phyloP scores from a whole-genome alignment of 2,797 vertebrate species.

The Chelon labrosus region DNA sequence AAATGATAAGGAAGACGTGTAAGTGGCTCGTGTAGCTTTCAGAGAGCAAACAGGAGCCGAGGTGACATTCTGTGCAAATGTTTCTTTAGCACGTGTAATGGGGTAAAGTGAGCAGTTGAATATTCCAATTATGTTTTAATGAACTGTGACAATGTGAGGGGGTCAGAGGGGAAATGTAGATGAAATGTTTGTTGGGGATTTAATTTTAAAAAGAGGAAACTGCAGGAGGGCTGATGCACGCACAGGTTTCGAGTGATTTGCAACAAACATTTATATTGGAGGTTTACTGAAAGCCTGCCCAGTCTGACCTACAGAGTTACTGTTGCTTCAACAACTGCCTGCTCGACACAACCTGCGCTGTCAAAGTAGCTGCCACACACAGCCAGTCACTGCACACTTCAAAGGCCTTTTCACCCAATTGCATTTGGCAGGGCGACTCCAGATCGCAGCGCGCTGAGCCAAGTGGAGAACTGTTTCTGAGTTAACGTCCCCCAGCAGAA shows the following conservation, averaged over 20 bases:
- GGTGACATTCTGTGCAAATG: conserved; percentile 57
- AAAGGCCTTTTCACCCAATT: conserved; percentile 57
- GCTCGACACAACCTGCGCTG: conserved; percentile 56
- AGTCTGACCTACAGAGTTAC: conserved; percentile 49
- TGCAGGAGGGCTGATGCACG: conserved; percentile 13
- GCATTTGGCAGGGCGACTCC: conserved; percentile 59
- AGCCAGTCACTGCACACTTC: conserved; percentile 63
- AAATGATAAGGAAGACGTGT: conserved; percentile 28
- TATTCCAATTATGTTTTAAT: conserved; percentile 78
- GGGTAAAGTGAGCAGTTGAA: conserved; percentile 62
- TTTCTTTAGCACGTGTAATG: conserved; percentile 64
- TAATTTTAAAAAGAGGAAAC: conserved; percentile 44
- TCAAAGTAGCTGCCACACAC: conserved; percentile 62
- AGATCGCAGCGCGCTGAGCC: conserved; percentile 58
- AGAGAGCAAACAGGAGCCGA: conserved; percentile 46
- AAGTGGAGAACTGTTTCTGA: conserved; percentile 32
- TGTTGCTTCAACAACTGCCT: conserved; percentile 47
- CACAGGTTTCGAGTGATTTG: conserved; percentile 32
- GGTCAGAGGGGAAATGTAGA: conserved; percentile 60
- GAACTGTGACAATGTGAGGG: conserved; percentile 67
- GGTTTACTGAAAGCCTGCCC: conserved; percentile 33
- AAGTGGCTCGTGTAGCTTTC: conserved; percentile 32
- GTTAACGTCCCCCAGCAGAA: conserved; percentile 56
- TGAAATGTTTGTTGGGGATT: conserved; percentile 62
- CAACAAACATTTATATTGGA: conserved; percentile 30